These are phyloP conservation scores for Vollenhovia emeryi DNA, from an alignment of 1,140 invertebrate species.

Conservation along the genomic window DNA sequence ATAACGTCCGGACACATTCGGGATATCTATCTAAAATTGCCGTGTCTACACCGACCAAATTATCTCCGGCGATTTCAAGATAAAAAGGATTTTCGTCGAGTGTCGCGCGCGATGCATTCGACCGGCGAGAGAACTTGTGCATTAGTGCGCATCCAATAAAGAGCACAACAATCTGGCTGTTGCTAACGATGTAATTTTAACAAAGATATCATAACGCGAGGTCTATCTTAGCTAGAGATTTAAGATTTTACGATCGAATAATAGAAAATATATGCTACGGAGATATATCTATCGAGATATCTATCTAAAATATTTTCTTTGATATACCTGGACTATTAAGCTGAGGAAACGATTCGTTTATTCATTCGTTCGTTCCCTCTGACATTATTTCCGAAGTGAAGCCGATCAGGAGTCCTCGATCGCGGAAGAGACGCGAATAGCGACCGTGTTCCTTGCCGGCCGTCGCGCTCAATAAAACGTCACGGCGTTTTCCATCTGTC, in stretches of 20 bases:
- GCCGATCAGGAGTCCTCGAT: conserved; percentile 18
- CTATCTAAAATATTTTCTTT: neutral
- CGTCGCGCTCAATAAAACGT: conserved; percentile 61
- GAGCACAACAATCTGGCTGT: neutral
- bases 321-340: neutral
- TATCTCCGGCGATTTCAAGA: conserved; percentile 80
- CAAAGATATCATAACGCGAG: neutral
- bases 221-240: neutral
- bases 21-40: conserved; percentile 72
- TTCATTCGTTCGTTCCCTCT: neutral
- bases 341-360: neutral
- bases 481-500: conserved; percentile 76
- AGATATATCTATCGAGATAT: neutral
- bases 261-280: neutral
- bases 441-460: conserved; percentile 50
- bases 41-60: conserved; percentile 80
- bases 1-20: neutral
- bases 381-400: neutral
- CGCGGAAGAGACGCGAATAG: conserved; percentile 33
- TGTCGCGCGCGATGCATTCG: conserved; percentile 32
- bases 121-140: conserved; percentile 40
- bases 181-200: neutral
- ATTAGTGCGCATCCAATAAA: conserved; percentile 39
- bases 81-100: conserved; percentile 79
- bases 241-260: neutral